phyloP scores from a whole-genome alignment of 2,797 vertebrate genomes.

The Eurystomus glaucurus region DNA sequence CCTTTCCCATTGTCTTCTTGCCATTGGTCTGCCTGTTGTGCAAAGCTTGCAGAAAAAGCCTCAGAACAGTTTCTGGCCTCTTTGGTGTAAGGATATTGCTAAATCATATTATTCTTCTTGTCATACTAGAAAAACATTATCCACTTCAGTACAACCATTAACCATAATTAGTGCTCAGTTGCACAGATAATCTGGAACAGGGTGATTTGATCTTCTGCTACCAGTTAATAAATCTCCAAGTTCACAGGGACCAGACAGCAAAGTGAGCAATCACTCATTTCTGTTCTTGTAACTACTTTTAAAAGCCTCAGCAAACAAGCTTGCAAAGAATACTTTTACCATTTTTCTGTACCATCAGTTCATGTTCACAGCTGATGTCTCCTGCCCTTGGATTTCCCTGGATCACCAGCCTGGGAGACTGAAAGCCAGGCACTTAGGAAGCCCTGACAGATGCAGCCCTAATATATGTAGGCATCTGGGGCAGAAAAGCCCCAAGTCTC shows the following conservation, averaged over 20 bases:
- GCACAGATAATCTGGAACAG: not conserved
- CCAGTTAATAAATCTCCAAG: slow-evolving; percentile 48
- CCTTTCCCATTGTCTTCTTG: slow-evolving; percentile 12
- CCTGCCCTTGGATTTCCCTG: not conserved
- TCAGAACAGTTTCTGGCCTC: not conserved
- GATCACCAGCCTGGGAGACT: not conserved
- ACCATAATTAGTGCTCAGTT: slow-evolving; percentile 47
- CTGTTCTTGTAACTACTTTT: slow-evolving; percentile 4
- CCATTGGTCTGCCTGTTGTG: not conserved
- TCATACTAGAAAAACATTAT: not conserved
- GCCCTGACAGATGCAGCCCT: not conserved
- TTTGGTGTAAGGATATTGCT: slow-evolving; percentile 14
- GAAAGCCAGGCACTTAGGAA: not conserved
- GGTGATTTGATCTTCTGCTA: slow-evolving; percentile 35
- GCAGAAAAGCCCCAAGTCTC: not conserved
- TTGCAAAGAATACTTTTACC: not conserved
- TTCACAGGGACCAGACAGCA: slow-evolving; percentile 16
- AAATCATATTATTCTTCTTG: slow-evolving; percentile 62
- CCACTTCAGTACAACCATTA: slow-evolving; percentile 52
- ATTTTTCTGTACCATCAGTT: not conserved
- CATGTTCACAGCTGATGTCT: not conserved
- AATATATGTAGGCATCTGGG: not conserved
- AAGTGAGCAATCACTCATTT: slow-evolving; percentile 36
- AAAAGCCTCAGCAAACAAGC: not conserved
- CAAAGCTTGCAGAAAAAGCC: slow-evolving; percentile 37